phyloP scores from a whole-genome alignment of 2,888 invertebrate genomes.

The Tetanocera ferruginea region DNA sequence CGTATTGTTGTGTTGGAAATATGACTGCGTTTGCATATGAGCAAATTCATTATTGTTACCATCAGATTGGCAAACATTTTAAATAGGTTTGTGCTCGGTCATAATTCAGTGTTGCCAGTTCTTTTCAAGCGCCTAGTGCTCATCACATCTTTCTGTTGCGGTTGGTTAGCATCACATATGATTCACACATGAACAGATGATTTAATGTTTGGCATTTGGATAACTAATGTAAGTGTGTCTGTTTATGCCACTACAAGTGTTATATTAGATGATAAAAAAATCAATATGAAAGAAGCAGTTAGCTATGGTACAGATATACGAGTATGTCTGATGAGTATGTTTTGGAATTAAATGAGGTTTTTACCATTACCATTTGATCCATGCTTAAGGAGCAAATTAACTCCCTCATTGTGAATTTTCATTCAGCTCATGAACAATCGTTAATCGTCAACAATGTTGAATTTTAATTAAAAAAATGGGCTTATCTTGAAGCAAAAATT shows the following conservation, averaged over 20 bases:
- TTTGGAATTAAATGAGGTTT: too few species aligned
- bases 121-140: background rate
- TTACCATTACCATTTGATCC: too few species aligned
- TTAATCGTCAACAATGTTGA: too few species aligned
- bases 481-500: too few species aligned
- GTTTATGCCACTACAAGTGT: background rate
- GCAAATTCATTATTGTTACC: constrained; percentile 10
- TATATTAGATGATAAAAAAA: background rate
- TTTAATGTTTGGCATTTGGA: background rate
- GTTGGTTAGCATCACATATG: background rate
- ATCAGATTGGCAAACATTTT: background rate
- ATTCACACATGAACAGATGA: background rate
- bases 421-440: too few species aligned
- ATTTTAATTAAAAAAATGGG: too few species aligned
- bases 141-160: background rate
- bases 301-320: too few species aligned
- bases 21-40: constrained; percentile 17
- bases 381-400: too few species aligned
- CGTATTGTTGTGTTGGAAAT: background rate
- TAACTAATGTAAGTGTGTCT: background rate
- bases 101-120: background rate
- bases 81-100: background rate
- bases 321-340: too few species aligned
- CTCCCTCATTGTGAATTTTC: too few species aligned
- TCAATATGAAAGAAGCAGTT: too few species aligned